Base-by-base conservation (phyloP, 2,888 invertebrate genomes). In the Orthosia cruda region DNA sequence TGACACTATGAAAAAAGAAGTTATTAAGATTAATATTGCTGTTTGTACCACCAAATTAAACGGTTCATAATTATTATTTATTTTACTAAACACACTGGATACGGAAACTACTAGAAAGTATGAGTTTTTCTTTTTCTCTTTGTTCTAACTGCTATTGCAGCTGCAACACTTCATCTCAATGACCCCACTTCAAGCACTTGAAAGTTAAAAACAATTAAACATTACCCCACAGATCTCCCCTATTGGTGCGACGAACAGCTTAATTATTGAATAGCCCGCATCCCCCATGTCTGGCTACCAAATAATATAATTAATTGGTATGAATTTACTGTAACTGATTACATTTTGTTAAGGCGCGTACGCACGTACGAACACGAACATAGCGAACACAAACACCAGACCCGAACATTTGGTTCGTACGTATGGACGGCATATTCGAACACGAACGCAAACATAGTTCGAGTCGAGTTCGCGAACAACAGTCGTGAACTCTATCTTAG, bases 201-300 rank as follows among this genome's bases (percentile, higher is more conserved):
- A 64, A 16, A 45, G 5, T 47, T 55, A 55, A 70, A 77, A 64
- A 55, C 69, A 69, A 84, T 57, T 16, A 57, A 67, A 58, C 50
- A 59, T 54, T 40, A 52, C 69, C 59, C 64, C 32, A 40, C 16
- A 16, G 16, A 12, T 15, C 18, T 59, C 58, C 83, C 71, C 78
- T 16, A 54, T 50, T 45, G 47, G 52, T 57, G 50, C 20, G 26
- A 47, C 66, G 49, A 75, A 72, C 54, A 69, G 26, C 49, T 71
- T 79, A 70, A 79, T 65, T 52, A 57, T 49, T 71, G 66, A 85
- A 78, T 78, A 52, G 66, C 80, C 84, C 76, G 74, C 64, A 82
- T 75, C 77, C 82, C 78, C 67, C 20, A 67, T 69, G 71, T 61
- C 65, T 57, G 47, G 20, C 7, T 58, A 57, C 23, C 61, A 47